These are phyloP conservation scores for Nomada flava DNA, from an alignment of 2,888 invertebrate species.

Conservation along the genomic window DNA sequence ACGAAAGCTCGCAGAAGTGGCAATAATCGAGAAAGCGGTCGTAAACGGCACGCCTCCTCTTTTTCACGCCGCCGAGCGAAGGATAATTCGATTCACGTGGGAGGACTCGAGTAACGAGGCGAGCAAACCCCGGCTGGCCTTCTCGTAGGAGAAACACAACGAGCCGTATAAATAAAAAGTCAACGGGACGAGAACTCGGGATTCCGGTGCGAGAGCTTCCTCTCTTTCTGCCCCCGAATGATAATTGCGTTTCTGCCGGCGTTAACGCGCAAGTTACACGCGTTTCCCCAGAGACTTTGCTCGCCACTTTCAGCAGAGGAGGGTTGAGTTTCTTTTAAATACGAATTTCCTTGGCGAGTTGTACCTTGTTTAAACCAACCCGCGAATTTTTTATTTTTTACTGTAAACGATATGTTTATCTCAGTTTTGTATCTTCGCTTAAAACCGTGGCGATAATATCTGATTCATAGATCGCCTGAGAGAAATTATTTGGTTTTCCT, in stretches of 20 bases:
- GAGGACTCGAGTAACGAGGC: slow-evolving; percentile 54
- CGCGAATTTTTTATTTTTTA: too few relatives aligned
- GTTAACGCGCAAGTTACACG: slow-evolving; percentile 51
- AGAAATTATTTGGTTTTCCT: too few relatives aligned
- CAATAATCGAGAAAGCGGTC: slow-evolving; percentile 54
- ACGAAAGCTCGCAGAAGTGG: slow-evolving; percentile 49
- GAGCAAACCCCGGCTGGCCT: slow-evolving; percentile 46
- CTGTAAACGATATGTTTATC: too few relatives aligned
- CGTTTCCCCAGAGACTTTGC: slow-evolving; percentile 54
- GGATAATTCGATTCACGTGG: slow-evolving; percentile 66
- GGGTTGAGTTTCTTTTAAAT: too few relatives aligned
- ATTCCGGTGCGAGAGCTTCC: slow-evolving; percentile 52
- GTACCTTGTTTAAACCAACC: too few relatives aligned
- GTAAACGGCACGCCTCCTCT: slow-evolving; percentile 57
- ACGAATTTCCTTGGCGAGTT: too few relatives aligned
- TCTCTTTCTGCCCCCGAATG: slow-evolving; percentile 44
- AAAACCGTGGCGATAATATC: too few relatives aligned
- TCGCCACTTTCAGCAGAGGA: not conserved
- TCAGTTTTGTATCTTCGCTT: too few relatives aligned
- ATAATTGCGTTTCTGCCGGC: slow-evolving; percentile 59
- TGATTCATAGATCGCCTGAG: not conserved
- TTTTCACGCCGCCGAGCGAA: slow-evolving; percentile 46
- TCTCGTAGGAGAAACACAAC: slow-evolving; percentile 37
- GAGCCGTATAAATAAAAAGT: slow-evolving; percentile 68
- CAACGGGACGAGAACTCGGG: slow-evolving; percentile 47